Conservation (phyloP, 2,797 vertebrate species). For the Microctenopoma steveboyesi region DNA sequence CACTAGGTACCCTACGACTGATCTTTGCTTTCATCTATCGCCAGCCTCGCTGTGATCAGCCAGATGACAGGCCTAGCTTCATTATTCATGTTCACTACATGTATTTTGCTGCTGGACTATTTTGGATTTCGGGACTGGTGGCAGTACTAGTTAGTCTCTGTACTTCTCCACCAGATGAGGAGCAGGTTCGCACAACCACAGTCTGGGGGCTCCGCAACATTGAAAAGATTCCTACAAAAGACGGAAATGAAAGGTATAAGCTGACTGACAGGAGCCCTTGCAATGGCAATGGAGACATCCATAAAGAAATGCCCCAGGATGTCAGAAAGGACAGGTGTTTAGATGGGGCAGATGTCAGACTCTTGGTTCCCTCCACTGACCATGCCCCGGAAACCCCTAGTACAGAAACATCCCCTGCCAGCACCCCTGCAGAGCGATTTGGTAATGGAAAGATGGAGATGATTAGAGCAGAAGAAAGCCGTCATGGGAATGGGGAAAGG, state of each 20-base stretch:
- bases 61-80: constrained; percentile 90
- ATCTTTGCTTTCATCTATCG: constrained; percentile 93
- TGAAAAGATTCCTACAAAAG: constrained; percentile 60
- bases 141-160: constrained; percentile 91
- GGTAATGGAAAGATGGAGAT: constrained; percentile 84
- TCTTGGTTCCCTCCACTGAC: constrained; percentile 87
- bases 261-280: constrained; percentile 79
- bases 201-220: constrained; percentile 89
- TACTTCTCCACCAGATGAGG: constrained; percentile 88
- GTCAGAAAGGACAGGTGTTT: constrained; percentile 84
- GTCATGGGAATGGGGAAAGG: constrained; percentile 40
- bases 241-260: constrained; percentile 76
- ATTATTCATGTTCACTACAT: constrained; percentile 93
- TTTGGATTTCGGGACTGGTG: constrained; percentile 93
- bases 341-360: constrained; percentile 86
- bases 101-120: constrained; percentile 93
- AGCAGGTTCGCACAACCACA: constrained; percentile 89
- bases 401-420: constrained; percentile 87
- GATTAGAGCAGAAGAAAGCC: constrained; percentile 79
- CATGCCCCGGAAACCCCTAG: constrained; percentile 83
- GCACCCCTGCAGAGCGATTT: constrained; percentile 87
- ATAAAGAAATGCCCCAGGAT: constrained; percentile 78
- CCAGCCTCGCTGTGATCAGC: constrained; percentile 91
- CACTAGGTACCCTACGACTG: constrained; percentile 87
- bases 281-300: constrained; percentile 70